Base-by-base conservation (phyloP, 2,113 vertebrate species). In the Pardalotus punctatus region DNA sequence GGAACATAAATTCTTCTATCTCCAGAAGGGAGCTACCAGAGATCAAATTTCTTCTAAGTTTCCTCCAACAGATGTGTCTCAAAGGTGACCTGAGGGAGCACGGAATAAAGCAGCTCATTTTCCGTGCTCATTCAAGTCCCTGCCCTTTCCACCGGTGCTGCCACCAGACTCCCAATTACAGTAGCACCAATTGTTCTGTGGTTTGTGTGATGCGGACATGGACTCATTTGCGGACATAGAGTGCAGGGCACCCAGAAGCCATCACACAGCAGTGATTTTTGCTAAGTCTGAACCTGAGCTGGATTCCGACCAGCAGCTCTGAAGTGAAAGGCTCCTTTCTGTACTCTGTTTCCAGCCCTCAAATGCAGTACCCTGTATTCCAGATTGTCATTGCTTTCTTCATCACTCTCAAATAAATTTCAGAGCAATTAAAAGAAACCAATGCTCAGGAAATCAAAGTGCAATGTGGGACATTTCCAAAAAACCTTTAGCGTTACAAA, bases 311-410 rank as follows among this genome's bases (percentile, higher is more conserved):
- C 81, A 92, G 89, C 54, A 82, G 73, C 67, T 57, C 48, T 40
- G 27, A 76, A 92, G 73, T 80, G 73, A 96, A 94, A 96, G 88
- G 56, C 73, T 86, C 71, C 65, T 81, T 93, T 93, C 79, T 93
- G 50, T 58, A 5, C 50, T 70, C 81, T 35, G 6, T 12, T 69
- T 35, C 58, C 74, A 90, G 48, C 27, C 57, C 60, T 57, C 71
- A 58, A 29, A 83, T 18, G 45, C 62, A 69, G 76, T 5, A 9
- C 38, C 47, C 76, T 73, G 18, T 33, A 47, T 35, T 84, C 54
- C n/a, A 36, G n/a, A 78, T 50, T 76, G 85, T 64, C 70, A 82
- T 42, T 6, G 15, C 50, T 79, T 89, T 86, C 73, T 69, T 47
- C 28, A 28, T n/a, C 0, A 0, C 57, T 72, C 31, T 57, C 23